Evolutionary conservation across 2,113 vertebrate species (phyloP).

Genomic region (Brienomyrus brachyistius): DNA sequence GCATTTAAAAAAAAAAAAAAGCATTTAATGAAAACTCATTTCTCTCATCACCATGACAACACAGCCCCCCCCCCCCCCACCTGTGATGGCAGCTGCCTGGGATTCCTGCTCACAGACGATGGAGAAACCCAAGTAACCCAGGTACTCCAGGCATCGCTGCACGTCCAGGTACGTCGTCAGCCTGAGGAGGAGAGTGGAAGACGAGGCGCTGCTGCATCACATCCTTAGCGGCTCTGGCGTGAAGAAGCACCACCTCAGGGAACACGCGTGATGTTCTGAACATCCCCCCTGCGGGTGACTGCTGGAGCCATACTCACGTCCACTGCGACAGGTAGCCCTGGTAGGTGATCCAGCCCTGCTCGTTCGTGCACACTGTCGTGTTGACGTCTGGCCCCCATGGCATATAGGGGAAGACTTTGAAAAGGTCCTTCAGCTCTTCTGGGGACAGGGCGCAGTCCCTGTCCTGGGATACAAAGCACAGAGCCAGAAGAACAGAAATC

Average conservation of each 20-base stretch:
- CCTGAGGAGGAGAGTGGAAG: constrained; percentile 49
- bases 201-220: background rate
- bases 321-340: constrained; percentile 97
- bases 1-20: background rate
- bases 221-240: background rate
- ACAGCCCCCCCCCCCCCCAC: constrained; percentile 44
- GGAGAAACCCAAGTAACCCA: constrained; percentile 91
- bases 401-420: constrained; percentile 94
- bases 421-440: constrained; percentile 85
- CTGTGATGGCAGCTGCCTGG: constrained; percentile 83
- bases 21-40: background rate
- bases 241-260: background rate
- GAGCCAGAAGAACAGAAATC: background rate
- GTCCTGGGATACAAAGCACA: constrained; percentile 63
- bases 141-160: constrained; percentile 88
- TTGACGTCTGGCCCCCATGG: constrained; percentile 95
- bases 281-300: background rate
- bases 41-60: background rate
- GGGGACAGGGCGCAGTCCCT: constrained; percentile 90
- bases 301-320: constrained; percentile 72
- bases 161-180: constrained; percentile 92
- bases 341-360: constrained; percentile 93
- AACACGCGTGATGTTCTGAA: background rate
- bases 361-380: constrained; percentile 90
- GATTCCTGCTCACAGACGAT: constrained; percentile 94